A percentile compares a stretch with the other conserved stretches of the same genome.
Conservation (phyloP, 2,888 invertebrate species). For the Beris chalybata region DNA sequence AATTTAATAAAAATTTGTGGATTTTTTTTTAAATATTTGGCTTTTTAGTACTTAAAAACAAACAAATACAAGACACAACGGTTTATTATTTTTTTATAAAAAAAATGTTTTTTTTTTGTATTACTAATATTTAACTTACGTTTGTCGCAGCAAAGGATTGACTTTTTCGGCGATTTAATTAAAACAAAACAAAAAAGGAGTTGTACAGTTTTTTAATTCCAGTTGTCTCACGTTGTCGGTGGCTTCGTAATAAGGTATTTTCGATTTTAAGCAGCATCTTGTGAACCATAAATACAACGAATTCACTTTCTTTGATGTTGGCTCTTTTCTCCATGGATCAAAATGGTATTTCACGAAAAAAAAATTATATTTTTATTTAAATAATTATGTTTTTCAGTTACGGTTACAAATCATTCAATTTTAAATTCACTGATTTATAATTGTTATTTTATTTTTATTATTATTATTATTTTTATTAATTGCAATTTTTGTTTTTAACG, state of each 20-base stretch:
- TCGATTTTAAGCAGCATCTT: conserved; percentile 73
- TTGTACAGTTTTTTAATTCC: conserved; percentile 86
- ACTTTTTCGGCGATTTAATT: conserved; percentile 55
- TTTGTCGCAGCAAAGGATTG: not conserved
- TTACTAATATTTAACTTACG: conserved; percentile 3
- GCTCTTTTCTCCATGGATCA: conserved; percentile 34
- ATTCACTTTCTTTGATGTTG: conserved; percentile 24
- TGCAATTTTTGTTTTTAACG: not conserved
- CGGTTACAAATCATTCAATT: too few relatives aligned
- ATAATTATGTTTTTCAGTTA: not conserved
- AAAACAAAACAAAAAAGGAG: conserved; percentile 84
- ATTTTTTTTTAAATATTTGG: not conserved
- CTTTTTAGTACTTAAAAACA: not conserved
- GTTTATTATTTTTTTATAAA: not conserved
- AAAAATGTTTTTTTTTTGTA: conserved; percentile 14
- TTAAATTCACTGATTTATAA: not conserved
- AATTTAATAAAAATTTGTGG: not conserved
- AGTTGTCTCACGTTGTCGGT: conserved; percentile 80
- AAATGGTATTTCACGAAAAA: conserved; percentile 12
- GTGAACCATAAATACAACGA: conserved; percentile 48
- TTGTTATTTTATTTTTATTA: not conserved
- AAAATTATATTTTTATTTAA: not conserved
- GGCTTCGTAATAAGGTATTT: conserved; percentile 76
- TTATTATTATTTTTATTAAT: not conserved
- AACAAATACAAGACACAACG: conserved; percentile 1